Evolutionary conservation across 2,888 invertebrate genomes (phyloP), one percentile per base, ranked within the genome.

Genomic region (Malachius bipustulatus): DNA sequence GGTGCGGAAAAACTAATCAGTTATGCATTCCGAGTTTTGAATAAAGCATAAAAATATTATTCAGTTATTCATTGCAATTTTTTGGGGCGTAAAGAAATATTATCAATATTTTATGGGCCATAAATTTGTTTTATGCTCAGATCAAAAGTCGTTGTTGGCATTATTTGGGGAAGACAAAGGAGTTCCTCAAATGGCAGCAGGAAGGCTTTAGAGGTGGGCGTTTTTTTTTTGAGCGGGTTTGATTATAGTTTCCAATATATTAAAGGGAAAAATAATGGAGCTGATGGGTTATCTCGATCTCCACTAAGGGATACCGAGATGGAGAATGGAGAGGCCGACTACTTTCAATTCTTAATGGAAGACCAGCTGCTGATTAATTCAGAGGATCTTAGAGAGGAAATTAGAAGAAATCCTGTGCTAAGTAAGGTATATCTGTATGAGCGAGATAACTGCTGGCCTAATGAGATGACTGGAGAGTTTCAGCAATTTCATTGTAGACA

Each of bases 291-390:
- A 11, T 16, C 34, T 16, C 9, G 29, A 13, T 14, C n/a, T 4
- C 33, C 19, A 27, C 9, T 4, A 11, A 10, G 8, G 12, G 6
- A 19, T 19, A 19, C n/a, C 6, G n/a, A 8, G n/a, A n/a, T 19
- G 6, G 6, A 33, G 11, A 33, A 16, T 29, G 15, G 9, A 26
- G 28, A 10, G 4, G 4, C n/a, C 8, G 33, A 33, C 9, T 33
- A n/a, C 10, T 26, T 31, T 31, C 26, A 38, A 31, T 35, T 35
- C 19, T 4, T 38, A 16, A 28, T 19, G 10, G 11, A 35, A 11
- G 10, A 26, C 15, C n/a, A n/a, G n/a, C 12, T 35, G n/a, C 31
- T 32, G 2, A 35, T 38, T 6, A 16, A 4, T 2, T 15, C 31
- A 4, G n/a, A 29, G 14, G 2, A 4, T 12, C 16, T 14, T 38